Evolutionary conservation across 2,888 invertebrate genomes (phyloP), one percentile per base, ranked within the genome.

Genomic region (Rhingia campestris): DNA sequence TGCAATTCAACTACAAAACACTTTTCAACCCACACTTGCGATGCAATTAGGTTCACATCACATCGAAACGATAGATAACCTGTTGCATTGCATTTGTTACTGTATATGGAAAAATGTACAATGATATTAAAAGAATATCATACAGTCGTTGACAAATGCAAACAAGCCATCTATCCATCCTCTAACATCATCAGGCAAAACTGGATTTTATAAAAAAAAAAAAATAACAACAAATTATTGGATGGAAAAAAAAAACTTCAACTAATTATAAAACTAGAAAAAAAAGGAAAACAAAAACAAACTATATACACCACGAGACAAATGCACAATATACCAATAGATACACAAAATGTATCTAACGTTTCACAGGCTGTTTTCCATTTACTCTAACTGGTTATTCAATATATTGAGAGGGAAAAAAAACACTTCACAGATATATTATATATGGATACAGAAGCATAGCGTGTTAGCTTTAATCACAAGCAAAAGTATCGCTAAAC

Each of bases 371-470:
- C 79, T 73, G 59, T 84, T 84, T 84, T 59, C 69, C 69, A 79
- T 84, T 53, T 32, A 73, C 56, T 64, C 79, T 69, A 79, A 84
- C 82, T 43, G 82, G 82, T 84, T 84, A 73, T 70, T 66, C 53
- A 70, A 75, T 61, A 47, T 2, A 10, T 76, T 53, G 10, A 14
- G 12, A 6, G 4, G 9, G 47, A 67, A 63, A 43, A 37, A 49
- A 67, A 51, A 74, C n/a, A 49, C 59, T 67, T 56, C 49, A 53
- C 56, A 64, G 14, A 32, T 47, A 49, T 30, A 22, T 22, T 37
- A 14, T 22, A 41, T 59, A 53, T 43, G 47, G 7, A 22, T 22
- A 54, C 47, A 22, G 22, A 22, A 4, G 30, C 22, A 56, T 39
- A 74, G 49, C 49, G 43, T 64, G 64, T 39, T 70, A 53, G 53